Percentiles rank a stretch among this genome's conserved stretches.
Evolutionary conservation across 2,113 vertebrate genomes (phyloP).

Genomic region (Uria lomvia): DNA sequence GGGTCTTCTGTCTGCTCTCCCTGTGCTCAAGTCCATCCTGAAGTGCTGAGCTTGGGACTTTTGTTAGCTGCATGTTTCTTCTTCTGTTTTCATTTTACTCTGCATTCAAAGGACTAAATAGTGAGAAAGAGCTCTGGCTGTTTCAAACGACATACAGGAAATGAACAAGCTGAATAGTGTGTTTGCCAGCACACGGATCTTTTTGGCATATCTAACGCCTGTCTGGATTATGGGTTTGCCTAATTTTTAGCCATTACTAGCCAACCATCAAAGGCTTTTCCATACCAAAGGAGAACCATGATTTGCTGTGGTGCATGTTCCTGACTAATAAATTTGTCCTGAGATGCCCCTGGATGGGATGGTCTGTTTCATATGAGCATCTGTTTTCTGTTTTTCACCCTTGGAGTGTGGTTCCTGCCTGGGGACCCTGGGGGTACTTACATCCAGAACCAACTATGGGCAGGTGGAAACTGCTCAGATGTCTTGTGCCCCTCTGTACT

Average conservation of each 20-base stretch:
- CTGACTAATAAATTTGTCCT: slow-evolving; percentile 9
- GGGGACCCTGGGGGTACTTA: neutral
- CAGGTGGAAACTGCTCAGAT: neutral
- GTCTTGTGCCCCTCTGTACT: neutral
- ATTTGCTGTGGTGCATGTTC: neutral
- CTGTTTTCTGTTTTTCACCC: slow-evolving; percentile 23
- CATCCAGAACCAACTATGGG: neutral
- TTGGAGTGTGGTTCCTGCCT: neutral
- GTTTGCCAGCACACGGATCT: neutral
- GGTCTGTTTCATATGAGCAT: neutral
- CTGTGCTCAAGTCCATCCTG: neutral
- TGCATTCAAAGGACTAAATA: slow-evolving; percentile 27
- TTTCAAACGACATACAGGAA: neutral
- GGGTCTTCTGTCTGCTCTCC: neutral
- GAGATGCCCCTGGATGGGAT: neutral
- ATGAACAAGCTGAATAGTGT: neutral
- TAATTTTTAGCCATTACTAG: neutral
- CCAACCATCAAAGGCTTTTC: slow-evolving; percentile 37
- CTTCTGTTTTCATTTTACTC: slow-evolving; percentile 46
- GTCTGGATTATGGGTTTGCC: neutral
- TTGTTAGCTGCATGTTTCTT: neutral
- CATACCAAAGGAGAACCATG: neutral
- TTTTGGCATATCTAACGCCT: neutral
- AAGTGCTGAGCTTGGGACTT: slow-evolving; percentile 23
- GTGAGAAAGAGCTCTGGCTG: slow-evolving; percentile 8